These are phyloP conservation scores for Scaptomyza hsui DNA, from an alignment of 1,140 invertebrate genomes.

Conservation along the genomic window DNA sequence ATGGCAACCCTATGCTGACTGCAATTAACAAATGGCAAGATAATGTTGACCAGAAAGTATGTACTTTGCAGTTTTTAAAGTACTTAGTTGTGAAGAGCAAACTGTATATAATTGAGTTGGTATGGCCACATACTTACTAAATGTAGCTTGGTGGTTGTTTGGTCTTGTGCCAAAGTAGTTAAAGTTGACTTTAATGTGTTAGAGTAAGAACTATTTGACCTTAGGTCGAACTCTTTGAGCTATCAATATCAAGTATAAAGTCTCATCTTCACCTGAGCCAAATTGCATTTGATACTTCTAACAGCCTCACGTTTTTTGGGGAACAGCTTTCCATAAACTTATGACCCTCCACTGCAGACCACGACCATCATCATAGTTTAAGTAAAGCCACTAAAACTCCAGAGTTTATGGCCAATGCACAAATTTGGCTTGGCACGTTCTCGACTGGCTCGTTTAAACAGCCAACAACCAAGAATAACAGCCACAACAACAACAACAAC, in stretches of 20 bases:
- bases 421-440: conserved; percentile 67
- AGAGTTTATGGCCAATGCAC: conserved; percentile 68
- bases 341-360: neutral
- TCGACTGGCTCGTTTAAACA: conserved; percentile 20
- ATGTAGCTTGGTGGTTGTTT: neutral
- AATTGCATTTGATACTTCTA: conserved; percentile 34
- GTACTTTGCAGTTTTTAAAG: neutral
- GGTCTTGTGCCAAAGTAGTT: neutral
- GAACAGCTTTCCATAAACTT: conserved; percentile 51
- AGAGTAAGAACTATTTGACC: neutral
- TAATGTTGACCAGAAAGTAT: too few species aligned
- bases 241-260: conserved; percentile 4
- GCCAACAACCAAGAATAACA: neutral
- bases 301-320: conserved; percentile 23
- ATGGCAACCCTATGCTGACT: conserved; percentile 17
- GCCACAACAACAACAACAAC: conserved; percentile 20
- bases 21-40: conserved; percentile 8
- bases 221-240: neutral
- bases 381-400: conserved; percentile 69
- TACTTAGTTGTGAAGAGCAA: neutral
- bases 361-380: conserved; percentile 48
- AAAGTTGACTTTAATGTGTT: neutral
- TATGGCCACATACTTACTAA: neutral
- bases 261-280: neutral
- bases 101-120: conserved; percentile 1